Evolutionary conservation across 2,888 invertebrate species (phyloP).

Genomic region (Caradrina kadenii): DNA sequence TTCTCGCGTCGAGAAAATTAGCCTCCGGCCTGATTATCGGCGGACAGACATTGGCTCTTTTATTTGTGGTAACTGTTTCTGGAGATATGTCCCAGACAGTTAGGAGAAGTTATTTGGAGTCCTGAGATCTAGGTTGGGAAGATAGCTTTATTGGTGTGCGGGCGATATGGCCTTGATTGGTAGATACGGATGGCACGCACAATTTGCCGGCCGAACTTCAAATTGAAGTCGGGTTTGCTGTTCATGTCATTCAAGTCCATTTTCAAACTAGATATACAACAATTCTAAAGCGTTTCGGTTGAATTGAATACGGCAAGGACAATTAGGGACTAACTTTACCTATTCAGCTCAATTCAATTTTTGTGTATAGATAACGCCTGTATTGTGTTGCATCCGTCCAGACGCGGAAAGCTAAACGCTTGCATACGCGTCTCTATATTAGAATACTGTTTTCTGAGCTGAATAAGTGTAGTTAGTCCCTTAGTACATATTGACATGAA

Average conservation of each 20-base stretch:
- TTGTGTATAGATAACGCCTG: no score
- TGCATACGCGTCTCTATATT: no score
- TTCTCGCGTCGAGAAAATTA: constrained; percentile 77
- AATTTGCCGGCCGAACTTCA: constrained; percentile 22
- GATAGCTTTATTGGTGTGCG: constrained; percentile 39
- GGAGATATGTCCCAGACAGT: constrained; percentile 57
- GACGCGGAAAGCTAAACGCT: no score
- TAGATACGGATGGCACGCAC: constrained; percentile 14
- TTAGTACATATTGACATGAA: no score
- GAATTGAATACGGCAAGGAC: no score
- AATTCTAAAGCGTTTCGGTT: no score
- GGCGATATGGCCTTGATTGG: constrained; percentile 22
- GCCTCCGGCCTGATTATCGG: constrained; percentile 74
- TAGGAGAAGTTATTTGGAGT: constrained; percentile 48
- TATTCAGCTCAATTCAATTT: no score
- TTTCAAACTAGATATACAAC: background rate
- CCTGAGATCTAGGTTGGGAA: constrained; percentile 43
- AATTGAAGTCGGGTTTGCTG: constrained; percentile 18
- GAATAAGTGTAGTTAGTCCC: no score
- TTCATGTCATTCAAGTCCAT: background rate
- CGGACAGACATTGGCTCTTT: constrained; percentile 64
- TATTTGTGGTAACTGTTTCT: constrained; percentile 71
- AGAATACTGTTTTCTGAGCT: no score
- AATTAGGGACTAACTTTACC: no score
- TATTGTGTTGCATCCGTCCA: no score